phyloP scores from a whole-genome alignment of 2,797 vertebrate genomes.

The Galago senegalensis region DNA sequence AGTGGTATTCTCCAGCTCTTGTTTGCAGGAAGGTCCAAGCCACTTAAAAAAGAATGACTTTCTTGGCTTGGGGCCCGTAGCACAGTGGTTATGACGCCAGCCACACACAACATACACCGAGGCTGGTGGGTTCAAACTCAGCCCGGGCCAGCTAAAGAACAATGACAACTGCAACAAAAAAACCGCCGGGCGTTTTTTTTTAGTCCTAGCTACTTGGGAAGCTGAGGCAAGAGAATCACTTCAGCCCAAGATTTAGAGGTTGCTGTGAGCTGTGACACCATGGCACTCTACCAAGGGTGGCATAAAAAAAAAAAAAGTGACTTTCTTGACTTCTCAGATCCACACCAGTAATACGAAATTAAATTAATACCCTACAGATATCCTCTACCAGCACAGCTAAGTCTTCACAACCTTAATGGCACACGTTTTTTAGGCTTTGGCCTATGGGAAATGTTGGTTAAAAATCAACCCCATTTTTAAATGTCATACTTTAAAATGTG shows the following conservation, averaged over 20 bases:
- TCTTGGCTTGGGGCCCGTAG: too few relatives aligned
- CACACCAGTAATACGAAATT: background rate
- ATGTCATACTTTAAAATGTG: slow-evolving; percentile 12
- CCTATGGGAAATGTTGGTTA: background rate
- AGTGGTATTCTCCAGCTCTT: background rate
- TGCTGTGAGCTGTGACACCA: too few relatives aligned
- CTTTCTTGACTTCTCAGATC: slow-evolving; percentile 12
- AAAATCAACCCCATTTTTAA: slow-evolving; percentile 36
- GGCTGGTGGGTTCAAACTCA: too few relatives aligned
- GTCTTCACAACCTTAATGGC: background rate
- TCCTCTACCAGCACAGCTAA: background rate
- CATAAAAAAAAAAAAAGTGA: background rate
- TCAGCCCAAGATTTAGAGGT: too few relatives aligned
- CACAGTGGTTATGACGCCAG: too few relatives aligned
- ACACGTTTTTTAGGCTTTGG: background rate
- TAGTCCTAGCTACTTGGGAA: too few relatives aligned
- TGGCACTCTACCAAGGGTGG: too few relatives aligned
- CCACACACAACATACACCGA: too few relatives aligned
- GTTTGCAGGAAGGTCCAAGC: background rate
- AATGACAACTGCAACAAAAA: too few relatives aligned
- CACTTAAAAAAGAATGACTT: background rate
- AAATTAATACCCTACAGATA: background rate
- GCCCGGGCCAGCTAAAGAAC: too few relatives aligned
- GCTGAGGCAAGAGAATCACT: too few relatives aligned
- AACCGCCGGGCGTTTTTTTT: too few relatives aligned